Evolutionary conservation across 2,113 vertebrate genomes (phyloP).

Genomic region (Climacteris rufus): DNA sequence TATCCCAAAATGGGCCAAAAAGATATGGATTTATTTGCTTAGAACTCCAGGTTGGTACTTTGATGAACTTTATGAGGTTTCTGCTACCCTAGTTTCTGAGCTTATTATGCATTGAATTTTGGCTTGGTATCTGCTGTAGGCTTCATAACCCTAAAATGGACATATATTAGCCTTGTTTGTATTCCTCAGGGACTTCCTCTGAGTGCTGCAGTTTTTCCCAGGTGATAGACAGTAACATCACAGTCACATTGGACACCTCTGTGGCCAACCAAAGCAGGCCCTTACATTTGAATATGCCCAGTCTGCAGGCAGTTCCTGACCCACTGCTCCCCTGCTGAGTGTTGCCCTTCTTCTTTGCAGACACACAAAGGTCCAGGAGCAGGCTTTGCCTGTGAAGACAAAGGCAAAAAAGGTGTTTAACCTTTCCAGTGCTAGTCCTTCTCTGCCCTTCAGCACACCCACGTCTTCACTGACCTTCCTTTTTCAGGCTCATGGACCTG

Average conservation of each 20-base stretch:
- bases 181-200: neutral
- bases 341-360: neutral
- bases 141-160: neutral
- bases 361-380: neutral
- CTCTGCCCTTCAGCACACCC: neutral
- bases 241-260: neutral
- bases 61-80: neutral
- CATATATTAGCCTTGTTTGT: neutral
- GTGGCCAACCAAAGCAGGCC: neutral
- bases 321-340: neutral
- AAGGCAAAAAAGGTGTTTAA: neutral
- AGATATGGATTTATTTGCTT: neutral
- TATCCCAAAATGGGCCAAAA: neutral
- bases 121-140: neutral
- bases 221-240: neutral
- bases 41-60: neutral
- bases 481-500: neutral
- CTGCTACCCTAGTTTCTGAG: neutral
- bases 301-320: neutral
- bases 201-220: neutral
- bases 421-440: neutral
- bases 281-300: neutral
- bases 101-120: neutral
- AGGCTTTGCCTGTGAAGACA: neutral
- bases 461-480: accelerated